A percentile compares a stretch with the other conserved stretches of the same genome.
These are phyloP conservation scores for Calycopis cecrops DNA, from an alignment of 1,140 invertebrate species.

Conservation along the genomic window DNA sequence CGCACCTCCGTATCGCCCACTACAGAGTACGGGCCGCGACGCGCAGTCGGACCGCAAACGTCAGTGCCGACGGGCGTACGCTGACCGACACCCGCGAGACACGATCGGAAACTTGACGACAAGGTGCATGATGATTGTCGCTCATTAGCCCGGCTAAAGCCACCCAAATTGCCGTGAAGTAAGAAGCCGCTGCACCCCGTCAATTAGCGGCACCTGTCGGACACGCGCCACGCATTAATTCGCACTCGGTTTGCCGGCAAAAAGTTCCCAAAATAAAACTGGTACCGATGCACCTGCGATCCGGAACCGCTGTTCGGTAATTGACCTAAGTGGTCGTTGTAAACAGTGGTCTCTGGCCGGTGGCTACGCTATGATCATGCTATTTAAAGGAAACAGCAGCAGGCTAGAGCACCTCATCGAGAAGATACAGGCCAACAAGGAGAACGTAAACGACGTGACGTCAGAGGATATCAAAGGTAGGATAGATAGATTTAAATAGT, in stretches of 20 bases:
- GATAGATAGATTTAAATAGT: constrained; percentile 12
- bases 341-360: constrained; percentile 22
- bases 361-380: constrained; percentile 76
- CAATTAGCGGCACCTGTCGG: constrained; percentile 67
- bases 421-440: constrained; percentile 88
- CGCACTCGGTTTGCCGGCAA: constrained; percentile 54
- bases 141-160: constrained; percentile 47
- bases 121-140: constrained; percentile 37
- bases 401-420: constrained; percentile 87
- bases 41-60: constrained; percentile 48
- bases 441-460: constrained; percentile 75
- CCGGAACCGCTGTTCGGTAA: constrained; percentile 28
- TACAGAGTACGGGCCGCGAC: constrained; percentile 22
- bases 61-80: constrained; percentile 43
- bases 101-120: constrained; percentile 7
- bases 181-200: constrained; percentile 49
- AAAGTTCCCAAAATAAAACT: constrained; percentile 64
- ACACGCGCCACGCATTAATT: constrained; percentile 65
- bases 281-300: constrained; percentile 66
- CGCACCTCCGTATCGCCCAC: constrained; percentile 46
- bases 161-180: constrained; percentile 67
- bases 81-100: constrained; percentile 18
- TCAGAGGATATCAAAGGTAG: constrained; percentile 75
- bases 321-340: constrained; percentile 19
- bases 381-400: constrained; percentile 88